These are phyloP conservation scores for Mirounga angustirostris DNA, from an alignment of 2,113 vertebrate genomes.

Conservation along the genomic window DNA sequence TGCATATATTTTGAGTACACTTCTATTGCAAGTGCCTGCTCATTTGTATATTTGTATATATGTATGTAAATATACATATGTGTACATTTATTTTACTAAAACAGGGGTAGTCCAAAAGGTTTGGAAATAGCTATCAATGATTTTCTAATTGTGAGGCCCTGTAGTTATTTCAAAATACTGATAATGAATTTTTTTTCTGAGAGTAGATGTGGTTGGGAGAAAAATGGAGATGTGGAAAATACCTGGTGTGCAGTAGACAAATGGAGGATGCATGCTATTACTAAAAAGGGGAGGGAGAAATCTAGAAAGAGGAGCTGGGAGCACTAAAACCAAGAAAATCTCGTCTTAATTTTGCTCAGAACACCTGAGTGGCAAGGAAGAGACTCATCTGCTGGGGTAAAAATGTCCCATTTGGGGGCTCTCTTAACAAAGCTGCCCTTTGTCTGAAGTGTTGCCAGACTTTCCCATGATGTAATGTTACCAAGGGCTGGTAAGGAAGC, in stretches of 20 bases:
- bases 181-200: conserved; percentile 14
- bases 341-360: neutral
- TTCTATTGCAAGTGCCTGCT: neutral
- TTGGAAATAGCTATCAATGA: neutral
- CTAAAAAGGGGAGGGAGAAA: neutral
- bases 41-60: neutral
- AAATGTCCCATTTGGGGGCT: neutral
- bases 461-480: neutral
- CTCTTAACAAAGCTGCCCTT: neutral
- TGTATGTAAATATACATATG: neutral
- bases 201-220: neutral
- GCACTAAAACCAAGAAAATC: neutral
- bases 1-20: neutral
- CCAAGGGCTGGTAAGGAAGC: neutral
- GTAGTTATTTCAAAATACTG: neutral
- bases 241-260: neutral
- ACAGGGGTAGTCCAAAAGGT: neutral
- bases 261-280: neutral
- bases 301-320: neutral
- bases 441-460: neutral
- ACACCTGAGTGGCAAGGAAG: neutral
- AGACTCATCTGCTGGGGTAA: neutral
- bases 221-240: neutral
- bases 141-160: neutral
- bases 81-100: neutral